Evolutionary conservation across 2,888 invertebrate genomes (phyloP), one percentile per base, ranked within the genome.

Genomic region (Drosophila gaucha): DNA sequence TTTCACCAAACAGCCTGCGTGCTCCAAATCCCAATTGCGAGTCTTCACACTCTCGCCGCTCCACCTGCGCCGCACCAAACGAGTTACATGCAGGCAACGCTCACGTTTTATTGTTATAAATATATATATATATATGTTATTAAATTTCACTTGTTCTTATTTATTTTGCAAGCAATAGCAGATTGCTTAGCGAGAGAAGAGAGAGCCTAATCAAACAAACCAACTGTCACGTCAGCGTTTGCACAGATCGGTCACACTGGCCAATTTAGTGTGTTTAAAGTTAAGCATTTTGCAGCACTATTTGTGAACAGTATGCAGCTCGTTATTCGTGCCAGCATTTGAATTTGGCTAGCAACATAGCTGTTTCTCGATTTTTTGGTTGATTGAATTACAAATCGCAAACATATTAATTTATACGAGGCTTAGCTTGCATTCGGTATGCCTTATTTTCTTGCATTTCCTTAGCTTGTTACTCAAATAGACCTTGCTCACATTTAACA

Each of bases 191-290:
- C 51, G 68, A 74, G 75, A 62, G 71, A 30, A 71, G 72, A 73
- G 72, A 77, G 74, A 74, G 67, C 66, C 67, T 78, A 86, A 78
- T 89, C 88, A 90, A 89, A 90, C 90, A 85, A 89, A 89, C 78
- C 90, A 86, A 86, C 90, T 90, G 89, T 89, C 90, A 89, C 89
- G 90, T 89, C 89, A 89, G 82, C 90, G 80, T 44, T 62, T 62
- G 78, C 71, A 69, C 69, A 65, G 59, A 62, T 66, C 62, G 78
- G 64, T 65, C 77, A 83, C 82, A 75, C 79, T 77, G 59, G 33
- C 1, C 4, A 36, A 57, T 31, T 54, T 59, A 58, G 52, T 47
- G 24, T 12, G 4, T 52, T 56, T 47, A 24, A 22, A n/a, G 5
- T 26, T 5, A 1, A 14, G 14, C 14, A 12, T 50, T 74, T 46